Conservation (phyloP, 2,113 vertebrate genomes). For the Nothobranchius furzeri region DNA sequence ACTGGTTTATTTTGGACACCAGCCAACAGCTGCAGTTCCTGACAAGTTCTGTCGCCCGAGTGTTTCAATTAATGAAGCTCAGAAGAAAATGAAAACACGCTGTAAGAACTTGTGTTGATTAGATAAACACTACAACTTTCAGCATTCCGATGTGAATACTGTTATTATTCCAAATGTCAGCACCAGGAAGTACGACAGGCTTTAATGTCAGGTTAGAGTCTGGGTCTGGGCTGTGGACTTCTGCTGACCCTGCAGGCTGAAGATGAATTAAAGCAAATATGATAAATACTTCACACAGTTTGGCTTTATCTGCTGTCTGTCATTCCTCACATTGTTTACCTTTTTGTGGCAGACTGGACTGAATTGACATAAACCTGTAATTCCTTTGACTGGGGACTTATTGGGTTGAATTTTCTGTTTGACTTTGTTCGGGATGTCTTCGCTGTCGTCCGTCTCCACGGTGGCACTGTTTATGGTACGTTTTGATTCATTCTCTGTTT, state of each 20-base stretch:
- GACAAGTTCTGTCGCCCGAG: conserved; percentile 44
- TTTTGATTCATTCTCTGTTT: neutral
- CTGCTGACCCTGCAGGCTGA: conserved; percentile 13
- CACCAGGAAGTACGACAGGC: conserved; percentile 14
- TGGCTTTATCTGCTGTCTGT: conserved; percentile 49
- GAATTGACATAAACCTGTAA: conserved; percentile 26
- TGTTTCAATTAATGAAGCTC: conserved; percentile 45
- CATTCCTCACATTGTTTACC: conserved; percentile 48
- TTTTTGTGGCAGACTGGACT: conserved; percentile 30
- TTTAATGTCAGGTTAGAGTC: neutral
- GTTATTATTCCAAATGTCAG: conserved; percentile 5
- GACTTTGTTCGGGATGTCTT: conserved; percentile 1
- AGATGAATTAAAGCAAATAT: conserved; percentile 8
- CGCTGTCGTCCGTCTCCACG: neutral
- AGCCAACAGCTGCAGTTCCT: conserved; percentile 59
- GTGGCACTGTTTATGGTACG: neutral
- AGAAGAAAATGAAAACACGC: conserved; percentile 34
- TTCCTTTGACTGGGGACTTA: conserved; percentile 24
- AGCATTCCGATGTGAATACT: neutral
- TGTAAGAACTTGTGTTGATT: conserved; percentile 1
- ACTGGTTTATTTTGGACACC: conserved; percentile 43
- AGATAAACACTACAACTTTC: conserved; percentile 8
- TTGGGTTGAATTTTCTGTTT: neutral
- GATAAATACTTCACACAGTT: conserved; percentile 33
- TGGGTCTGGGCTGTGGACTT: conserved; percentile 19